Conservation (phyloP, 2,797 vertebrate genomes). For the Malurus leucopterus region DNA sequence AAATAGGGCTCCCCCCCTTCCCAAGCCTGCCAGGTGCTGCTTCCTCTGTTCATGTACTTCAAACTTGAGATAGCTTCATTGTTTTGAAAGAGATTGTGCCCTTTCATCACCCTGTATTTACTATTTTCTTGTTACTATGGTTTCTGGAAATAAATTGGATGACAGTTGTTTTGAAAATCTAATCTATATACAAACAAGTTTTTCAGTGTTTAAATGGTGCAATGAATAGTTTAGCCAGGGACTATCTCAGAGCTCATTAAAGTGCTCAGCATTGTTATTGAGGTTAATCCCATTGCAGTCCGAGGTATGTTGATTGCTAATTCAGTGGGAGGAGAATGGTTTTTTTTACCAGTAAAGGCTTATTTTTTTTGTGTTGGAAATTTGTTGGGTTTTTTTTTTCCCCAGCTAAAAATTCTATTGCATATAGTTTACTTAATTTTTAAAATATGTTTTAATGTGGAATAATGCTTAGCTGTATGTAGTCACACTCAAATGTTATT, state of each 20-base stretch:
- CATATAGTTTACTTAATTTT: background rate
- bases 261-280: background rate
- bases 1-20: background rate
- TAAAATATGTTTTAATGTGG: background rate
- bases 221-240: background rate
- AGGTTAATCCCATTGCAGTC: background rate
- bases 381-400: background rate
- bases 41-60: background rate
- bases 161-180: background rate
- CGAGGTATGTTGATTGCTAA: background rate
- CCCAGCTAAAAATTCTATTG: background rate
- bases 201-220: background rate
- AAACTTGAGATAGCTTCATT: background rate
- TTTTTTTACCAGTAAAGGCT: background rate
- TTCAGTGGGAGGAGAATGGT: background rate
- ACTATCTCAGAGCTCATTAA: constrained; percentile 11
- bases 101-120: background rate
- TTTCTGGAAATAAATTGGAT: constrained; percentile 7
- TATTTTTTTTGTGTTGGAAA: background rate
- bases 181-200: background rate
- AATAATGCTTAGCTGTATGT: background rate
- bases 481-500: background rate
- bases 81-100: background rate
- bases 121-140: background rate
- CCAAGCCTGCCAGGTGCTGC: background rate